Conservation (phyloP, 2,888 invertebrate genomes). For the Busseola fusca region DNA sequence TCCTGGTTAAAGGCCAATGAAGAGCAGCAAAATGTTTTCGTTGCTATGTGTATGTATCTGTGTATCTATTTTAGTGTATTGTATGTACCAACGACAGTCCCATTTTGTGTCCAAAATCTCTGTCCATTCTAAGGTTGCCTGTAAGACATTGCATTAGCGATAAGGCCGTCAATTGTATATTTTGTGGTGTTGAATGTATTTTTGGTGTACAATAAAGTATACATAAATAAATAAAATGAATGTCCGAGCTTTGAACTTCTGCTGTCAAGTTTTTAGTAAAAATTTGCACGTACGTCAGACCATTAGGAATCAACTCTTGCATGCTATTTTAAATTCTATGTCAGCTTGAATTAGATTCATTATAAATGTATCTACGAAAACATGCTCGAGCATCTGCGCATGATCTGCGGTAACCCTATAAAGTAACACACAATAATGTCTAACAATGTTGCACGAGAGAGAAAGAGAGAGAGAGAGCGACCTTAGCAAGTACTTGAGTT, state of each 20-base stretch:
- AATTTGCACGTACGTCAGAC: not conserved
- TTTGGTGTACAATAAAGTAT: too few species aligned
- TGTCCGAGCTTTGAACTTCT: not conserved
- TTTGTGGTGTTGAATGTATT: too few species aligned
- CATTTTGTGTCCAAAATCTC: too few species aligned
- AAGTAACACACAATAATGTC: not conserved
- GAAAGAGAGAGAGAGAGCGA: not conserved
- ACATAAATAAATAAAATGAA: too few species aligned
- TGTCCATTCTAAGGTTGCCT: too few species aligned
- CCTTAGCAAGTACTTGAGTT: not conserved
- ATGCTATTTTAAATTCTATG: not conserved
- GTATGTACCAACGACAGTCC: too few species aligned
- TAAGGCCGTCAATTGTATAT: too few species aligned
- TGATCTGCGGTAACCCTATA: not conserved
- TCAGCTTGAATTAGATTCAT: not conserved
- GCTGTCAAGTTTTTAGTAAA: not conserved
- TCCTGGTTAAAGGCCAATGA: not conserved
- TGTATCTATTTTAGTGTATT: too few species aligned
- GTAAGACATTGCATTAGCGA: too few species aligned
- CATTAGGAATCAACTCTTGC: not conserved
- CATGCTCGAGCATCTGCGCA: not conserved
- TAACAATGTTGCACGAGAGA: not conserved
- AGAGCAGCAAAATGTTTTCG: conserved; percentile 1
- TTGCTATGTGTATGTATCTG: too few species aligned
- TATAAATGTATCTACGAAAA: not conserved